These are phyloP conservation scores for Anniella stebbinsi DNA, from an alignment of 2,797 vertebrate genomes.

Conservation along the genomic window DNA sequence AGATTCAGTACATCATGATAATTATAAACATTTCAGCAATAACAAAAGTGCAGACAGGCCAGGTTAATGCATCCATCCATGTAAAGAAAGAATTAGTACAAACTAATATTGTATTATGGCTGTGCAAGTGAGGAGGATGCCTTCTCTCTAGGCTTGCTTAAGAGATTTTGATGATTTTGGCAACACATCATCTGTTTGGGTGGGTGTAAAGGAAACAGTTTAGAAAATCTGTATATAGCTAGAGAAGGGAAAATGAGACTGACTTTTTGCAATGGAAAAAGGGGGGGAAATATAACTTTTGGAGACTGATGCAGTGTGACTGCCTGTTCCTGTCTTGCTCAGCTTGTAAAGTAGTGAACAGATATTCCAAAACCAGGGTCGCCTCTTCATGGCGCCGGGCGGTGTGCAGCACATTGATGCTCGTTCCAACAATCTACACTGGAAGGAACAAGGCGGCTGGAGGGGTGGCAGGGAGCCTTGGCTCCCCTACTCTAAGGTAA, in stretches of 20 bases:
- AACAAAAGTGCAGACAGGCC: background rate
- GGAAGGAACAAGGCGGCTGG: no score
- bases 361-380: no score
- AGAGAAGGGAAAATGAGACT: background rate
- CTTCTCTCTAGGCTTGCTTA: background rate
- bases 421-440: no score
- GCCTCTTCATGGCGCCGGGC: no score
- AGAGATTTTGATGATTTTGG: background rate
- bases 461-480: no score
- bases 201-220: background rate
- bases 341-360: no score
- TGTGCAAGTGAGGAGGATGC: background rate
- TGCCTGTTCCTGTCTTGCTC: no score
- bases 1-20: no score
- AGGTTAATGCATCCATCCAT: background rate
- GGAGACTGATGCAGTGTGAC: background rate
- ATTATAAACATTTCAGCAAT: background rate
- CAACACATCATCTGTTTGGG: background rate
- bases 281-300: background rate
- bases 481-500: no score
- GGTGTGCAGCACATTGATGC: no score
- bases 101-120: background rate
- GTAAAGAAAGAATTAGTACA: background rate
- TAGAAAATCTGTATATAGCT: background rate
- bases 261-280: background rate